phyloP scores from a whole-genome alignment of 2,113 vertebrate species.

The Dicrurus megarhynchus region DNA sequence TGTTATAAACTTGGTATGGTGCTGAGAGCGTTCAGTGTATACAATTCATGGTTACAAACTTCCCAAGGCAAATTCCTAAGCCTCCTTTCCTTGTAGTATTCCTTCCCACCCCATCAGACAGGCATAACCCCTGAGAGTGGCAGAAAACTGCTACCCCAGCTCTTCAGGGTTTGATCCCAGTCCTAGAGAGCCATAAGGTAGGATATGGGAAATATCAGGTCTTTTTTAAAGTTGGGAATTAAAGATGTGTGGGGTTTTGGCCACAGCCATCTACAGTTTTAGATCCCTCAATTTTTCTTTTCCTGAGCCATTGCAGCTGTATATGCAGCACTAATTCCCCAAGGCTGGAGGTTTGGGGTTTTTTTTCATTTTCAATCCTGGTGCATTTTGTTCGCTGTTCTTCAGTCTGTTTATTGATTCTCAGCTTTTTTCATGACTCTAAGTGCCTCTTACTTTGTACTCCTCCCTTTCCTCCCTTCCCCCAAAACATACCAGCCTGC shows the following conservation, averaged over 20 bases:
- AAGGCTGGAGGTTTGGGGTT: neutral
- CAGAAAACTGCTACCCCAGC: neutral
- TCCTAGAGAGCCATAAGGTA: neutral
- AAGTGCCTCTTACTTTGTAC: neutral
- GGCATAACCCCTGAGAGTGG: neutral
- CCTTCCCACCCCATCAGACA: neutral
- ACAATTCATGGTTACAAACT: neutral
- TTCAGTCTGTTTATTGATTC: conserved; percentile 26
- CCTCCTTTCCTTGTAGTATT: neutral
- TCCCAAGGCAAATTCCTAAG: neutral
- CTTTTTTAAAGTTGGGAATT: neutral
- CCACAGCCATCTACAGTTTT: neutral
- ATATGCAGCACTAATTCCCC: neutral
- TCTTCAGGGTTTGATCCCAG: neutral
- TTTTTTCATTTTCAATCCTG: neutral
- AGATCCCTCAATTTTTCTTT: neutral
- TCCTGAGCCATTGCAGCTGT: neutral
- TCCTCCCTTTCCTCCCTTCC: neutral
- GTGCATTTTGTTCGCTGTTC: neutral
- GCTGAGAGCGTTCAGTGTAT: neutral
- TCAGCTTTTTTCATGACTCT: neutral
- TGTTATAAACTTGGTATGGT: neutral
- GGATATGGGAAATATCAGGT: neutral
- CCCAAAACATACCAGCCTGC: neutral
- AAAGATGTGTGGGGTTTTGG: neutral